Percentiles rank a stretch among this genome's conserved stretches.
Conservation (phyloP, 1,140 invertebrate species). For the Bombyx mori region ASM3026992v2 NC_085112.1:2507001-2507500, state of each 20-base stretch:
- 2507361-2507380: slow-evolving; percentile 50
- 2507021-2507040: neutral
- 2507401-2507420: slow-evolving; percentile 22
- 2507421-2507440: no score
- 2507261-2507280: slow-evolving; percentile 42
- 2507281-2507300: slow-evolving; percentile 44
- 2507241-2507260: slow-evolving; percentile 35
- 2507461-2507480: no score
- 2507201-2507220: neutral
- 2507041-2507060: no score
- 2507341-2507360: slow-evolving; percentile 43
- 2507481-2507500: no score
- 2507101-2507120: neutral
- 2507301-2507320: slow-evolving; percentile 39
- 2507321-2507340: slow-evolving; percentile 49
- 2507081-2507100: no score
- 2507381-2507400: slow-evolving; percentile 54
- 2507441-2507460: no score
- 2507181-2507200: slow-evolving; percentile 17
- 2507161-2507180: slow-evolving; percentile 49
- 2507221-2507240: slow-evolving; percentile 11
- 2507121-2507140: neutral
- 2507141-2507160: neutral
- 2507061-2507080: no score
- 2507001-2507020: neutral